Evolutionary conservation across 1,140 invertebrate species (phyloP), one percentile per base, ranked within the genome.

Genomic region (Apis dorsata): DNA sequence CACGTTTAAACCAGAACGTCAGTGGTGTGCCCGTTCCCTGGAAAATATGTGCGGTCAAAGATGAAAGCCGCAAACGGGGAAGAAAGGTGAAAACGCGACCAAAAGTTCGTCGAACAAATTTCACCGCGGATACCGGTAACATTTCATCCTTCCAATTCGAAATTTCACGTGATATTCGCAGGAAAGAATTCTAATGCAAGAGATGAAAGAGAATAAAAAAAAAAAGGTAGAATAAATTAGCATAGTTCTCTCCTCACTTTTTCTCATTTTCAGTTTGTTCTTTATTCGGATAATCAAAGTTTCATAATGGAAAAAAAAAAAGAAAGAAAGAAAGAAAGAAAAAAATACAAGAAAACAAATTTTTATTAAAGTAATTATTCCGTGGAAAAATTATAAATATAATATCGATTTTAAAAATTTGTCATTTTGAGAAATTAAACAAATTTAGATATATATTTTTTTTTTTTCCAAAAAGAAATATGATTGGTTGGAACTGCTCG

Each of bases 11-110:
- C 75, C 75, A 13, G 49, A 44, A 70, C 59, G 81, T 78, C 66
- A 78, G 66, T 15, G 57, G 49, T 44, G 12, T 4, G 34, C 19
- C 55, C 17, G 57, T 69, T 60, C 15, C 1, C 19, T 17, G 24
- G 73, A 60, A 81, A 81, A 76, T 81, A 76, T 81, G 80, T 76
- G 80, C 73, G 80, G 73, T 51, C 60, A 65, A 81, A 65, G 77
- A 70, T 49, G 76, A 62, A 60, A 62, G 44, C 77, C 68, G 24
- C 70, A 15, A 57, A 24, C 28, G n/a, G 24, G 24, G 53, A 74
- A 55, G 60, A 65, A 65, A 65, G 59, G 70, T 44, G 60, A 65
- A 74, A 74, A 65, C 28, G 49, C 7, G 49, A 21, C 5, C 17
- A 12, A 80, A 80, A 80, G 57, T 72, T 72, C 17, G 49, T 4